A percentile compares a stretch with the other conserved stretches of the same genome.
These are phyloP conservation scores for Drosophila saltans DNA, from an alignment of 1,140 invertebrate genomes.

Conservation along the genomic window DNA sequence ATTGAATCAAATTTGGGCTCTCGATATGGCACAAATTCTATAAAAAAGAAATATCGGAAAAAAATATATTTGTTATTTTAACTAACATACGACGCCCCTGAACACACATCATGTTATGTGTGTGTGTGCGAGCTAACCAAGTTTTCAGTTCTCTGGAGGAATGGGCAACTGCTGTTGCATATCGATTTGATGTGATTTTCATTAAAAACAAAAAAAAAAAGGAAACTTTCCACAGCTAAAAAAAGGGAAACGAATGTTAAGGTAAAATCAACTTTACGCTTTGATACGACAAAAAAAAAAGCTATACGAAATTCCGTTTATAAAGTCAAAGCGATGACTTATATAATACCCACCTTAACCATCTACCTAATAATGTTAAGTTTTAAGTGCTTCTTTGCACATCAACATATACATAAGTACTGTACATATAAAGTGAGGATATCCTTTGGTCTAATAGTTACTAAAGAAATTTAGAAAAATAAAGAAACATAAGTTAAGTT, in stretches of 20 bases:
- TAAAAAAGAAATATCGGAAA: not conserved
- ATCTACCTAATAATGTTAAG: no score
- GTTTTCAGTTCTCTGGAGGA: constrained; percentile 41
- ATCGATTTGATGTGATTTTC: constrained; percentile 79
- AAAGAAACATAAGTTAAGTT: no score
- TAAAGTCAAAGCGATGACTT: not conserved
- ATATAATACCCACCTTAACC: no score
- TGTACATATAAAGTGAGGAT: no score
- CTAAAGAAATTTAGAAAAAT: no score
- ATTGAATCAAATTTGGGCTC: no score
- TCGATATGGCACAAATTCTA: not conserved
- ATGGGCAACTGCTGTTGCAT: constrained; percentile 52
- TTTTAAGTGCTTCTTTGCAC: no score
- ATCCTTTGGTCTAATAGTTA: no score
- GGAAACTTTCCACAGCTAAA: not conserved
- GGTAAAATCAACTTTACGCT: constrained; percentile 9
- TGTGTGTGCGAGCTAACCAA: not conserved
- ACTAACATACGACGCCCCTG: not conserved
- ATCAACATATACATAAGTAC: no score
- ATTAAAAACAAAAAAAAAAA: constrained; percentile 52
- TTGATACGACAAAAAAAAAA: not conserved
- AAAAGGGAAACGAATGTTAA: constrained; percentile 1
- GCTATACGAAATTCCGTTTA: not conserved
- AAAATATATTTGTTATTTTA: not conserved
- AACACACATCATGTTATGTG: not conserved